Evolutionary conservation across 2,797 vertebrate species (phyloP).

Genomic region (Kryptopterus vitreolus): DNA sequence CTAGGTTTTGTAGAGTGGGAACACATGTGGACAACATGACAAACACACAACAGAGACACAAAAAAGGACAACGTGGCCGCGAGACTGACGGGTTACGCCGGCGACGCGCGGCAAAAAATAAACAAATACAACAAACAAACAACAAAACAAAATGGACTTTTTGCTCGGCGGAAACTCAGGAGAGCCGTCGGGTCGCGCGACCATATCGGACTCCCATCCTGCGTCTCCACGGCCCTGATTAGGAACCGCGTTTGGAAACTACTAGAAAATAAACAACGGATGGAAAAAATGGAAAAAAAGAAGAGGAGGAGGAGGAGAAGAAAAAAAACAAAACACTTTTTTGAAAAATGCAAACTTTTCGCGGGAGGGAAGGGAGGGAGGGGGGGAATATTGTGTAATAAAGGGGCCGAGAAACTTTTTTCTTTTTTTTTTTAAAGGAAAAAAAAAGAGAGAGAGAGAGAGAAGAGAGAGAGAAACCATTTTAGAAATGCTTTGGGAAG

Average conservation of each 20-base stretch:
- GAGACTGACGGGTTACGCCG: constrained; percentile 30
- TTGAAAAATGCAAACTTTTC: constrained; percentile 48
- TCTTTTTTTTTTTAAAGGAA: constrained; percentile 56
- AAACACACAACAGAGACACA: constrained; percentile 66
- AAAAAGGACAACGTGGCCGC: constrained; percentile 41
- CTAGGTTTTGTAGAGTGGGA: constrained; percentile 86
- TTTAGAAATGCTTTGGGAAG: constrained; percentile 72
- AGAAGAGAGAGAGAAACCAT: no score
- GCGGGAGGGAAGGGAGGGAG: neutral
- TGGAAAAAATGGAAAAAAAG: constrained; percentile 25
- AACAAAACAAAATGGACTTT: constrained; percentile 43
- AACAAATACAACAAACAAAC: no score
- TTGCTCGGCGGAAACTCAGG: constrained; percentile 51
- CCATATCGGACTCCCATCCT: constrained; percentile 40
- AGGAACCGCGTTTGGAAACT: constrained; percentile 49
- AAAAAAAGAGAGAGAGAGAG: constrained; percentile 63
- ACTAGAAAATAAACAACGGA: constrained; percentile 33
- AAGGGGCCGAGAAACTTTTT: constrained; percentile 50
- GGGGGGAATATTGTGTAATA: constrained; percentile 40
- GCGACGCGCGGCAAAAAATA: constrained; percentile 27
- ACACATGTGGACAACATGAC: constrained; percentile 83
- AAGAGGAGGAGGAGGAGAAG: constrained; percentile 14
- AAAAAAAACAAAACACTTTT: constrained; percentile 40
- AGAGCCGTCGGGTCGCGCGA: constrained; percentile 47
- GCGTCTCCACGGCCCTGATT: constrained; percentile 39